Evolutionary conservation across 2,888 invertebrate genomes (phyloP).

Genomic region (Cataglyphis altisquamis): DNA sequence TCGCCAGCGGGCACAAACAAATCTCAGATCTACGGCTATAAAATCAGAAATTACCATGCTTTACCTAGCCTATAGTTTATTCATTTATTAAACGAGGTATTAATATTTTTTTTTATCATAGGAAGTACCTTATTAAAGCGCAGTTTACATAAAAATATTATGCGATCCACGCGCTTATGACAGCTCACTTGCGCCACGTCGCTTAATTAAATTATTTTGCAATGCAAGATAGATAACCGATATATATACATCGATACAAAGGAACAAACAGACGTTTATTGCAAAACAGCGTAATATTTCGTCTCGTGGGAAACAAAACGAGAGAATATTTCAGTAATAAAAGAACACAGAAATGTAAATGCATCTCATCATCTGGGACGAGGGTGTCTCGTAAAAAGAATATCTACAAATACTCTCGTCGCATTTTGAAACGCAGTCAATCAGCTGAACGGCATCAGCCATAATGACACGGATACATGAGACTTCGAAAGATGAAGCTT

Average conservation of each 20-base stretch:
- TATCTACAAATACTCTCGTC: neutral
- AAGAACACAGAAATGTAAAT: conserved; percentile 18
- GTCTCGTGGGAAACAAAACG: neutral
- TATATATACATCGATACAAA: neutral
- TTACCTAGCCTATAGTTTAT: neutral
- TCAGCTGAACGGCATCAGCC: conserved; percentile 9
- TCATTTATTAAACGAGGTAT: conserved; percentile 20
- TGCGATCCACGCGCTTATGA: neutral
- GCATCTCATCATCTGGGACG: neutral
- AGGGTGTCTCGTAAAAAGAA: neutral
- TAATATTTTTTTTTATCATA: conserved; percentile 16
- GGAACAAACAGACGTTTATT: neutral
- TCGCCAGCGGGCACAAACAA: conserved; percentile 4
- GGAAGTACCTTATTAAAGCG: neutral
- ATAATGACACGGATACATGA: conserved; percentile 4
- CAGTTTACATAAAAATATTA: conserved; percentile 23
- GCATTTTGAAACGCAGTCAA: conserved; percentile 21
- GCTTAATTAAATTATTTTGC: conserved; percentile 22
- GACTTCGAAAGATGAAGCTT: conserved; percentile 56
- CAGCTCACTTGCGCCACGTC: neutral
- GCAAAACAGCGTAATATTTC: neutral
- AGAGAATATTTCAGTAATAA: neutral
- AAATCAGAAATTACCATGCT: conserved; percentile 44
- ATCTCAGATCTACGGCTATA: conserved; percentile 28
- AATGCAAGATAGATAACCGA: neutral